Base-by-base conservation (phyloP, 1,140 invertebrate genomes). In the Mactra quadrangularis region DNA sequence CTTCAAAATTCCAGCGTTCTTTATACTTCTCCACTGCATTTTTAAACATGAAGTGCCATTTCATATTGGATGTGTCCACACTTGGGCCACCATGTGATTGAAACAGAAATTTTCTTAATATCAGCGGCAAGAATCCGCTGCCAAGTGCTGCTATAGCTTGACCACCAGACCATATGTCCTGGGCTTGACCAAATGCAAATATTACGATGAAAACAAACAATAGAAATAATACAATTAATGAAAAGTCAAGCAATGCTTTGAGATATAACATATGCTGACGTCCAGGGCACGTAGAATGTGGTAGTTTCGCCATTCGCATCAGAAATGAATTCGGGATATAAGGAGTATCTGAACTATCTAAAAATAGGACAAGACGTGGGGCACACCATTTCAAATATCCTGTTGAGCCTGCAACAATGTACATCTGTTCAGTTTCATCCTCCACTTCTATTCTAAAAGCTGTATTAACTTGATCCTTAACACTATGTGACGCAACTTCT, bases 151-250 rank as follows among this genome's bases (percentile, higher is more conserved):
- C 55, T 11, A 77, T 29, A 11, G 74, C 50, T 64, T 77, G 74
- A 3, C 31, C 53, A 9, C 57, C 74, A 13, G 57, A 52, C 0
- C 35, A 77, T 52, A 77, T 52, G 29, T 77, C 59, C 0, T 62
- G 41, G 0, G 74, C 74, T 31, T 64, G 57, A 0, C 74, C 74
- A 41, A 77, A 77, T 11, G 74, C 74, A 33, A 50, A 62, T 29
- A 77, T 77, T n/a, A 77, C 59, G 17, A 77, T 64, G 17, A 77
- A 77, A 33, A 62, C 55, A 35, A 77, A 77, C 29, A 50, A 25
- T 41, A 77, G 31, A 64, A 77, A 77, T 19, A 41, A 19, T 11
- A 77, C 19, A 35, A 77, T 62, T 1, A 38, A 31, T 0, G 27
- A 62, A n/a, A 77, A 77, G 38, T 77, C 74, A 2, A 77, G 45